A percentile compares a stretch with the other conserved stretches of the same genome.
Evolutionary conservation across 1,140 invertebrate species (phyloP).

Genomic region (Arion vulgaris): DNA sequence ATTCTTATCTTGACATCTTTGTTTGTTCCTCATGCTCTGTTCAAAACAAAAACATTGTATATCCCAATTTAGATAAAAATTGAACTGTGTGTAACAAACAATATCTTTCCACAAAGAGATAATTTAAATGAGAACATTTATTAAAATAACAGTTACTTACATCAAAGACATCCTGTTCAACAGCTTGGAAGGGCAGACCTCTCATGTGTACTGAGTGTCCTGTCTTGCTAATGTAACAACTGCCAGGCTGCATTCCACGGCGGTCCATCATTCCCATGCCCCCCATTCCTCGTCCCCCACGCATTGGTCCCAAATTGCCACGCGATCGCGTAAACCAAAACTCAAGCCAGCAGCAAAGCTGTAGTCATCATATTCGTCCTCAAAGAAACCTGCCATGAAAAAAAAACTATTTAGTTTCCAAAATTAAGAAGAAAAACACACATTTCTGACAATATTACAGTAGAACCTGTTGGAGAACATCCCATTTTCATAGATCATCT

Average conservation of each 20-base stretch:
- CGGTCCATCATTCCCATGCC: slow-evolving; percentile 61
- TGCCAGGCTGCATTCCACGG: slow-evolving; percentile 56
- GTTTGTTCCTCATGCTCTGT: no score
- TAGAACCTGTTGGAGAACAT: no score
- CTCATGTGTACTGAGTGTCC: slow-evolving; percentile 86
- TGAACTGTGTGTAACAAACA: no score
- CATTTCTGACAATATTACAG: no score
- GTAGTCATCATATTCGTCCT: slow-evolving; percentile 73
- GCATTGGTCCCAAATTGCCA: slow-evolving; percentile 36
- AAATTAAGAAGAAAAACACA: no score
- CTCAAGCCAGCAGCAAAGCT: slow-evolving; percentile 59
- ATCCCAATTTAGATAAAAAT: no score
- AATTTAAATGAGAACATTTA: no score
- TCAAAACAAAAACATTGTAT: no score
- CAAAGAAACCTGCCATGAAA: slow-evolving; percentile 72
- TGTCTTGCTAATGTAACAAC: slow-evolving; percentile 66
- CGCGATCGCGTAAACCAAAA: slow-evolving; percentile 52
- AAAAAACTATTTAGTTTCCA: not conserved
- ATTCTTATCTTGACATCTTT: no score
- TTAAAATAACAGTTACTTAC: slow-evolving; percentile 59
- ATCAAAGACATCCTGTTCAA: slow-evolving; percentile 66
- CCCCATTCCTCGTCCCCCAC: slow-evolving; percentile 33
- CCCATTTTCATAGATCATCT: no score
- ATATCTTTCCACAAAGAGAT: no score
- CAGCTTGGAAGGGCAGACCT: slow-evolving; percentile 81